Percentiles rank a stretch among this genome's conserved stretches.
These are phyloP conservation scores for Zophobas morio DNA, from an alignment of 1,140 invertebrate genomes.

Conservation along the genomic window DNA sequence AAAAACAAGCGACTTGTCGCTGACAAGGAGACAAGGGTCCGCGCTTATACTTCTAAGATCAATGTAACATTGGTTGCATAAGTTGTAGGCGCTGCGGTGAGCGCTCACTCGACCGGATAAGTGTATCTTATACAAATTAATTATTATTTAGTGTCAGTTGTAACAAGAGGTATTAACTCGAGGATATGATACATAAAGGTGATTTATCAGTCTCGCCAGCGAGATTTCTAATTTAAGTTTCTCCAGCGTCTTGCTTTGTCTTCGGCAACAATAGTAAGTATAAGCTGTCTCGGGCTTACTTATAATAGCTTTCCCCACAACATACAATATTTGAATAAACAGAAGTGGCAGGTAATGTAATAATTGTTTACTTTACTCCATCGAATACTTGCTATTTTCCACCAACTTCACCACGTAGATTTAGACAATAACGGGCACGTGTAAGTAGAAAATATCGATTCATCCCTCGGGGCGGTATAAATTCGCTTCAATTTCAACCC, in stretches of 20 bases:
- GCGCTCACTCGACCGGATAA: no score
- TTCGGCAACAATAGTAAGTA: constrained; percentile 37
- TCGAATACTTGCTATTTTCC: constrained; percentile 28
- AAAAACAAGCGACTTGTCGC: constrained; percentile 43
- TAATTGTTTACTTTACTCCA: constrained; percentile 34
- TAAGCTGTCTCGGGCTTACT: constrained; percentile 37
- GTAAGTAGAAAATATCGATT: constrained; percentile 29
- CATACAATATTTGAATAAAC: constrained; percentile 39
- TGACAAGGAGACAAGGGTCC: constrained; percentile 45
- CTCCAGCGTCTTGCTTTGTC: constrained; percentile 41
- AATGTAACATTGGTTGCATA: constrained; percentile 31
- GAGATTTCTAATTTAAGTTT: constrained; percentile 40
- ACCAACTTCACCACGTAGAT: constrained; percentile 19
- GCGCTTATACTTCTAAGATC: constrained; percentile 22
- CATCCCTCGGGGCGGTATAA: constrained; percentile 10
- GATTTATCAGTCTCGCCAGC: constrained; percentile 37
- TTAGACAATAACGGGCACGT: constrained; percentile 28
- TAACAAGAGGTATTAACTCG: constrained; percentile 40
- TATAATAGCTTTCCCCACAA: constrained; percentile 41
- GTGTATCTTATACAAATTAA: constrained; percentile 28
- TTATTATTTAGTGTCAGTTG: constrained; percentile 38
- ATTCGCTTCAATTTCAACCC: constrained; percentile 32
- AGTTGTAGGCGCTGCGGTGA: not conserved
- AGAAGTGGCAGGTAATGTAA: constrained; percentile 41
- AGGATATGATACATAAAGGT: constrained; percentile 39